Conservation (phyloP, 2,888 invertebrate genomes). For the Temnothorax ravouxi region DNA sequence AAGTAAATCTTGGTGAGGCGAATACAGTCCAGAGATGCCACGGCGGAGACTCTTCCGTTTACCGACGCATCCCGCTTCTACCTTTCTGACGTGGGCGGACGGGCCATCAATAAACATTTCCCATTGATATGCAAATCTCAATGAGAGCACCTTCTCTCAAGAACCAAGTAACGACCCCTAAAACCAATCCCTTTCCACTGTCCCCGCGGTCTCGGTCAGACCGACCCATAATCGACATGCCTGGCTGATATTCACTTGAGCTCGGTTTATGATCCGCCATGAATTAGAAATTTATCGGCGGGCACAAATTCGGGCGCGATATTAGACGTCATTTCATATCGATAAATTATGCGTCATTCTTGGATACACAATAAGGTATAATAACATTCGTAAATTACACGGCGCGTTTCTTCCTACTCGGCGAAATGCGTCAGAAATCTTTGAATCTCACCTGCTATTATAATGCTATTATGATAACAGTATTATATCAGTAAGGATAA, state of each 20-base stretch:
- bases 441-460: background rate
- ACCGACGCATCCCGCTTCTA: constrained; percentile 17
- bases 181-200: constrained; percentile 56
- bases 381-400: constrained; percentile 12
- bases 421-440: background rate
- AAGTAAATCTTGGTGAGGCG: constrained; percentile 44
- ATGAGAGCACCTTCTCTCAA: constrained; percentile 69
- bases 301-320: constrained; percentile 45
- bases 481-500: background rate
- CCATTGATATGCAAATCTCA: constrained; percentile 78
- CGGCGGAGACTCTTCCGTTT: background rate
- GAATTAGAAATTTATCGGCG: constrained; percentile 67
- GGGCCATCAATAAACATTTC: constrained; percentile 79
- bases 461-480: background rate
- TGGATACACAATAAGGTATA: background rate
- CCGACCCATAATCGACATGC: constrained; percentile 56
- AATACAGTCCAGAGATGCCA: background rate
- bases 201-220: constrained; percentile 15
- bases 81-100: constrained; percentile 59
- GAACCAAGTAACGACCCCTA: constrained; percentile 64
- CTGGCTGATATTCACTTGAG: constrained; percentile 38
- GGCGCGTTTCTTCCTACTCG: background rate
- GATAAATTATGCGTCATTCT: constrained; percentile 15
- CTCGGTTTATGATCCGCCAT: constrained; percentile 58
- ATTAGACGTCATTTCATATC: constrained; percentile 14